Evolutionary conservation across 2,113 vertebrate genomes (phyloP), one percentile per base, ranked within the genome.

Genomic region (Microcebus jonahi): DNA sequence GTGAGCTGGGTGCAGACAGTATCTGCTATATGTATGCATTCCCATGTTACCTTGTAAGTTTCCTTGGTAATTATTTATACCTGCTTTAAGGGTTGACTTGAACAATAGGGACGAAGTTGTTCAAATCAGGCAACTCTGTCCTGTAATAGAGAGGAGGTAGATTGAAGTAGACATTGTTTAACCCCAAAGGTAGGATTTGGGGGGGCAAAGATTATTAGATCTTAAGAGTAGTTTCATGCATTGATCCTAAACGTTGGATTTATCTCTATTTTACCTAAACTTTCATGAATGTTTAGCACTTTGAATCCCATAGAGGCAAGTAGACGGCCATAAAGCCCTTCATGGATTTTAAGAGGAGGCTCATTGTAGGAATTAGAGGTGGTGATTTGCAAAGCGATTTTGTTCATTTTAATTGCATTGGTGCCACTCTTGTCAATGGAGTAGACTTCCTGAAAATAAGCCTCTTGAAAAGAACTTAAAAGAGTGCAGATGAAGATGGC

Each of bases 391-490:
- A 65, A 80, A 87, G 79, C 7, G 92, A 95, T 93, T 87, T 94
- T 94, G 63, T 84, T 95, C 90, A 55, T 82, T 95, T 87, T 95
- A 97, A 93, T 95, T 94, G 95, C 79, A 59, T 81, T 31, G 90
- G 97, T 95, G 88, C 63, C 25, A 42, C 65, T 97, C 75, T 59
- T 93, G 96, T 84, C 89, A 88, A 84, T 90, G 96, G 70, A 55
- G 48, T 76, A 85, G 61, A 84, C 83, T 93, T 97, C 87, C 20
- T 12, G 70, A 95, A 97, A 96, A 95, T 86, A 96, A 95, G 68
- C 42, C 91, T 77, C 91, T 92, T 67, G 71, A 31, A 90, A 87
- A 88, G 90, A 95, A 94, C 73, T 73, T 76, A 36, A 75, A 71
- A 48, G 71, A 90, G 6, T 36, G n/a, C 53, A 45, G 91, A 55